A percentile compares a stretch with the other conserved stretches of the same genome.
Evolutionary conservation across 2,888 invertebrate species (phyloP).

Genomic region (Bellardia pandia): DNA sequence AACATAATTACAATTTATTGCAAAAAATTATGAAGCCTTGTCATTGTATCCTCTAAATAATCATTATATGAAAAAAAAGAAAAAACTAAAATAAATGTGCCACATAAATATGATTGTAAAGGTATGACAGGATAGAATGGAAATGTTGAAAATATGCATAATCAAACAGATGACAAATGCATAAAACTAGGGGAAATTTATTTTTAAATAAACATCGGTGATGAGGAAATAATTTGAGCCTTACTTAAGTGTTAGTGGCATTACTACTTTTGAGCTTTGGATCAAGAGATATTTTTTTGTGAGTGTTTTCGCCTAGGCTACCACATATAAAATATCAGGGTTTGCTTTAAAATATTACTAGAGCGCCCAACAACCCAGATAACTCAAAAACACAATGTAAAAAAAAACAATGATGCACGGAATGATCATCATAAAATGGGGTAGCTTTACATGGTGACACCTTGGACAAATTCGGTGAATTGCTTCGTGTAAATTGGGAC

Average conservation of each 20-base stretch:
- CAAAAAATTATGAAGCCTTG: slow-evolving; percentile 31
- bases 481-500: no score
- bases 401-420: no score
- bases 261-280: no score
- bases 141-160: slow-evolving; percentile 39
- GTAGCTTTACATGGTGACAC: no score
- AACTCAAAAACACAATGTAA: no score
- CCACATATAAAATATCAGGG: no score
- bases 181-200: background rate
- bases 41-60: slow-evolving; percentile 41
- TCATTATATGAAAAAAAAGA: slow-evolving; percentile 4
- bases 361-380: no score
- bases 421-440: no score
- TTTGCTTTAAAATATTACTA: no score
- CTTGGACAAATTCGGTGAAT: no score
- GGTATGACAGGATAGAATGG: slow-evolving; percentile 40
- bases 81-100: background rate
- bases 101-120: slow-evolving; percentile 46
- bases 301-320: no score
- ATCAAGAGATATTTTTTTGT: no score
- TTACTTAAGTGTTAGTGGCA: background rate
- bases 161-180: slow-evolving; percentile 41
- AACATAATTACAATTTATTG: slow-evolving; percentile 56
- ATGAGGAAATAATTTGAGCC: background rate
- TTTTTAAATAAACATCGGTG: background rate